Conservation (phyloP, 1,140 invertebrate genomes). For the Brachionus paranguensis region DNA sequence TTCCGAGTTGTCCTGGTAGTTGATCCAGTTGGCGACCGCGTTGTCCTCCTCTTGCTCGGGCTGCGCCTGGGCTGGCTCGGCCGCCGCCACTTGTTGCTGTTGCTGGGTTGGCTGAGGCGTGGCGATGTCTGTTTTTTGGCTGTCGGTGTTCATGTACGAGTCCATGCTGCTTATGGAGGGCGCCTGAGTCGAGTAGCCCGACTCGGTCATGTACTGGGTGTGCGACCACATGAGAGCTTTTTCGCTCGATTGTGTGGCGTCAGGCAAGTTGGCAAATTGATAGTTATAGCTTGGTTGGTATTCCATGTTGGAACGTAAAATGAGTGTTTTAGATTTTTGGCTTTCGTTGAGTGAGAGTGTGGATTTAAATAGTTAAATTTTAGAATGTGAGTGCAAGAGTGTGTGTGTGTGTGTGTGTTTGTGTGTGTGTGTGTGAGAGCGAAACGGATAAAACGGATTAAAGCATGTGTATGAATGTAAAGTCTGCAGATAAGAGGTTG, state of each 20-base stretch:
- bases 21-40: conserved; percentile 95
- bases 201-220: conserved; percentile 35
- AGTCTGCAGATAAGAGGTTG: background rate
- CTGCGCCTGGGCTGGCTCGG: background rate
- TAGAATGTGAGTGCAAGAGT: background rate
- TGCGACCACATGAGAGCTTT: conserved; percentile 39
- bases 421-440: background rate
- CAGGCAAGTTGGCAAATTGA: background rate
- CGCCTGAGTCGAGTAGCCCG: conserved; percentile 16
- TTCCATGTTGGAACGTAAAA: background rate
- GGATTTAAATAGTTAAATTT: background rate
- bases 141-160: background rate
- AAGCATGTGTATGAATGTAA: background rate
- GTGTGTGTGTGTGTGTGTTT: background rate
- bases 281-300: conserved; percentile 19
- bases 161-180: conserved; percentile 19
- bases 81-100: background rate
- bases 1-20: conserved; percentile 96
- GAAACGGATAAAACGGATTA: conserved; percentile 1
- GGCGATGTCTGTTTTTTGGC: background rate
- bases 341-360: background rate
- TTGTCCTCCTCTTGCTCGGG: conserved; percentile 59
- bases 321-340: background rate
- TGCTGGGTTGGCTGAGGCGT: background rate
- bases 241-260: conserved; percentile 6